Evolutionary conservation across 2,797 vertebrate genomes (phyloP).

Genomic region (Channallabes apus): DNA sequence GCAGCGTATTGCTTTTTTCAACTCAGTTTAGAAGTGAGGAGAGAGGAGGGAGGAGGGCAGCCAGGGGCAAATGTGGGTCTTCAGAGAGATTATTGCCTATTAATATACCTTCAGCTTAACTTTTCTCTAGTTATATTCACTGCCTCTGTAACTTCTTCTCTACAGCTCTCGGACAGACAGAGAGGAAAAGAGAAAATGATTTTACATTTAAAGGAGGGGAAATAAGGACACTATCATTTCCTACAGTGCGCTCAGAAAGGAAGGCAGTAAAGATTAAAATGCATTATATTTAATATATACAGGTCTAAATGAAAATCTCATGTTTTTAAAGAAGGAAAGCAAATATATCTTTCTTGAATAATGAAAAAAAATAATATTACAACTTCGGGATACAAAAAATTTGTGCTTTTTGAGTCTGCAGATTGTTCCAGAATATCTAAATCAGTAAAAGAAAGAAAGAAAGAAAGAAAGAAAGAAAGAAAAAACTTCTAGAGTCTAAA

Average conservation of each 20-base stretch:
- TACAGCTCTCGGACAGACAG: background rate
- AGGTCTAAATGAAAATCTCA: background rate
- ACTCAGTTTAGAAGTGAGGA: conserved; percentile 33
- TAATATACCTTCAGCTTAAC: conserved; percentile 40
- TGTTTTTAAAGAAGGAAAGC: background rate
- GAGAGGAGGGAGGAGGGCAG: conserved; percentile 26
- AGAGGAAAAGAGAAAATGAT: background rate
- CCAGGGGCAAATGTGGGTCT: conserved; percentile 41
- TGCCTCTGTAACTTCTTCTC: background rate
- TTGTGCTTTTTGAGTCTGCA: background rate
- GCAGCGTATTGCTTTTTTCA: conserved; percentile 17
- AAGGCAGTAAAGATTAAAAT: background rate
- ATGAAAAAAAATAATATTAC: background rate
- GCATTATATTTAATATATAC: background rate
- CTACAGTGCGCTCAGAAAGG: background rate
- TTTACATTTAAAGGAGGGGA: conserved; percentile 71
- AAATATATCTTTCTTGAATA: background rate
- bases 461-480: too few species aligned
- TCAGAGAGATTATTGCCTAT: conserved; percentile 36
- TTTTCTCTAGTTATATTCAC: conserved; percentile 8
- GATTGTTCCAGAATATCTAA: background rate
- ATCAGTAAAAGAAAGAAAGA: background rate
- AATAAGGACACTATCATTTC: conserved; percentile 69
- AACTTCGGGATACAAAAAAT: background rate
- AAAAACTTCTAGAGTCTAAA: too few species aligned